phyloP scores from a whole-genome alignment of 1,140 invertebrate genomes.

The Drosophila tsacasi region DNA sequence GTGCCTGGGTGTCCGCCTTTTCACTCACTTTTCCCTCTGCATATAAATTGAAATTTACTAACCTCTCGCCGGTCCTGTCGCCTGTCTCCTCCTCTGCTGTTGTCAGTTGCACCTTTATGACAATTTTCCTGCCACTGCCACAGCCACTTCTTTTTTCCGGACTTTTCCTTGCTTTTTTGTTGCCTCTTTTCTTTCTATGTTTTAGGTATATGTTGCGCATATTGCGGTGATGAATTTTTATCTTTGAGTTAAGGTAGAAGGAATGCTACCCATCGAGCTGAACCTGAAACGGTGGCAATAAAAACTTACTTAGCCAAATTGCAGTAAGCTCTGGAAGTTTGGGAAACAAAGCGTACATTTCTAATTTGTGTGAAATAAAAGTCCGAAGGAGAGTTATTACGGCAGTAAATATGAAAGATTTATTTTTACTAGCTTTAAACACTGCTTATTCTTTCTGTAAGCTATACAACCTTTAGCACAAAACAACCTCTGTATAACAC shows the following conservation, averaged over 20 bases:
- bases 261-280: slow-evolving; percentile 10
- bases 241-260: slow-evolving; percentile 76
- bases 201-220: slow-evolving; percentile 70
- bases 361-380: slow-evolving; percentile 32
- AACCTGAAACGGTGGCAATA: slow-evolving; percentile 52
- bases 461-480: too few species aligned
- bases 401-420: background rate
- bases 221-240: slow-evolving; percentile 84
- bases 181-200: slow-evolving; percentile 19
- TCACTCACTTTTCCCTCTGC: slow-evolving; percentile 77
- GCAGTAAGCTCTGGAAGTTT: slow-evolving; percentile 32
- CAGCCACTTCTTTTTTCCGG: slow-evolving; percentile 35
- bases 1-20: slow-evolving; percentile 58
- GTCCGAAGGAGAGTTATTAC: slow-evolving; percentile 7
- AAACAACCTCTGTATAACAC: background rate
- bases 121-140: slow-evolving; percentile 79
- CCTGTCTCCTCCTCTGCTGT: slow-evolving; percentile 33
- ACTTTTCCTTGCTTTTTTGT: slow-evolving; percentile 30
- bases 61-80: slow-evolving; percentile 24
- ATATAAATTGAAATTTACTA: slow-evolving; percentile 85
- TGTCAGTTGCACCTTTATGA: slow-evolving; percentile 85
- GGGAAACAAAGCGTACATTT: slow-evolving; percentile 7
- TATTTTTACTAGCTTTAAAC: background rate
- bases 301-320: slow-evolving; percentile 82
- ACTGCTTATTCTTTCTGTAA: background rate